phyloP scores from a whole-genome alignment of 2,888 invertebrate genomes.

The Habroteleia sp. region DNA sequence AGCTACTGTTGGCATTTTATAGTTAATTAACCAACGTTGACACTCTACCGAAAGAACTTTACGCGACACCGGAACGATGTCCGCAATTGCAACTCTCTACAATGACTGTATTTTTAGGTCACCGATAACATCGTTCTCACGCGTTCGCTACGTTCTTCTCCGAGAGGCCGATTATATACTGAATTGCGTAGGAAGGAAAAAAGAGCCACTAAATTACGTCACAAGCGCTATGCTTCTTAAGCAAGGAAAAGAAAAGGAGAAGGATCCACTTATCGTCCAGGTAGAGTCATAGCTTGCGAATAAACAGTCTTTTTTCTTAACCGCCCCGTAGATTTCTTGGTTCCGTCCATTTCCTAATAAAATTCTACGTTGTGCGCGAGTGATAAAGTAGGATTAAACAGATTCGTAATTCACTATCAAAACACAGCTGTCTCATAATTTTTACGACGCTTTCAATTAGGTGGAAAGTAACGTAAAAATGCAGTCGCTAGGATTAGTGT shows the following conservation, averaged over 20 bases:
- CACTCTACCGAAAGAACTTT: constrained; percentile 68
- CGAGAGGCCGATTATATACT: constrained; percentile 43
- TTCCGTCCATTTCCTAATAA: constrained; percentile 47
- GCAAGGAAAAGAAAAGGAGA: constrained; percentile 70
- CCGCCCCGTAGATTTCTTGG: constrained; percentile 32
- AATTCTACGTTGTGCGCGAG: constrained; percentile 36
- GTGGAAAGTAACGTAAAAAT: constrained; percentile 21
- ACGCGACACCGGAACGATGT: constrained; percentile 59
- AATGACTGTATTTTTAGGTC: constrained; percentile 45
- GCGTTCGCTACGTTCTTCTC: constrained; percentile 6
- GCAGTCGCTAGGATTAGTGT: constrained; percentile 11
- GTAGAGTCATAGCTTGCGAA: constrained; percentile 51
- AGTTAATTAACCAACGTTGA: constrained; percentile 76
- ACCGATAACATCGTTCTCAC: constrained; percentile 53
- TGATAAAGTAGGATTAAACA: constrained; percentile 51
- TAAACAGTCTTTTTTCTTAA: constrained; percentile 57
- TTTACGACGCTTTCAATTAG: constrained; percentile 40
- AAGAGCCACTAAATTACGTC: constrained; percentile 51
- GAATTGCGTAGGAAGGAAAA: constrained; percentile 39
- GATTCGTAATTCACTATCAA: constrained; percentile 34
- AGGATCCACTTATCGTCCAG: constrained; percentile 41
- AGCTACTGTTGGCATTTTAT: constrained; percentile 65
- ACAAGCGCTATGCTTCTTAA: constrained; percentile 68
- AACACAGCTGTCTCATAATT: constrained; percentile 17
- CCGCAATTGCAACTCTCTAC: constrained; percentile 68